These are phyloP conservation scores for Alethe diademata DNA, from an alignment of 2,113 vertebrate genomes.

Conservation along the genomic window DNA sequence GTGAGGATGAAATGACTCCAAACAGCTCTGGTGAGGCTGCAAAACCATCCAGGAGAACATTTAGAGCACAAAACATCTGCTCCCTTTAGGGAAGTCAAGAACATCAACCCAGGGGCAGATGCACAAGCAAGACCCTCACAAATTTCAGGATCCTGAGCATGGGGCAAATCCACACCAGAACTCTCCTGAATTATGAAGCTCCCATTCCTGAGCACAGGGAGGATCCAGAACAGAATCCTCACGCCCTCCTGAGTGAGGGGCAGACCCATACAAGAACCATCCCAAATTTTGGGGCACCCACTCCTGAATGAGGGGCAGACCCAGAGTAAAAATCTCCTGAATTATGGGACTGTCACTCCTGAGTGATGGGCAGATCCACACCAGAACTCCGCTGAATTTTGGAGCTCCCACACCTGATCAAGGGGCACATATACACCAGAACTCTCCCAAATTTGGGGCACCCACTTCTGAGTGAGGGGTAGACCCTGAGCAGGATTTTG, in stretches of 20 bases:
- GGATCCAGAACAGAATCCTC: background rate
- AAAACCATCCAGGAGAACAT: background rate
- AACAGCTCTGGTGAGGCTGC: background rate
- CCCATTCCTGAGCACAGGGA: background rate
- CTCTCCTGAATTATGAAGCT: background rate
- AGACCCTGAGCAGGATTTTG: background rate
- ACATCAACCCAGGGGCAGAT: rapidly evolving
- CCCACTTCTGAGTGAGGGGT: background rate
- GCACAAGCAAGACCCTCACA: background rate
- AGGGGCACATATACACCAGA: no score
- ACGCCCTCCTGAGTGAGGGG: background rate
- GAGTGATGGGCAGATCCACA: background rate
- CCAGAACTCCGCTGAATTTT: background rate
- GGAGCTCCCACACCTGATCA: rapidly evolving
- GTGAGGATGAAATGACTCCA: background rate
- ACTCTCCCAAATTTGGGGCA: background rate
- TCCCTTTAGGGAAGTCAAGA: background rate
- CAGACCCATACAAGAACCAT: background rate
- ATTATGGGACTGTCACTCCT: rapidly evolving
- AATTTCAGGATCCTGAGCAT: rapidly evolving
- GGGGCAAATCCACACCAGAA: background rate
- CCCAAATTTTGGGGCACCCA: background rate
- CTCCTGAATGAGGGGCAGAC: background rate
- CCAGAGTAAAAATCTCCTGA: rapidly evolving
- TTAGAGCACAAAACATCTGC: background rate